A percentile compares a stretch with the other conserved stretches of the same genome.
These are phyloP conservation scores for Spatula versicolor DNA, from an alignment of 2,797 vertebrate genomes.

Conservation along the genomic window DNA sequence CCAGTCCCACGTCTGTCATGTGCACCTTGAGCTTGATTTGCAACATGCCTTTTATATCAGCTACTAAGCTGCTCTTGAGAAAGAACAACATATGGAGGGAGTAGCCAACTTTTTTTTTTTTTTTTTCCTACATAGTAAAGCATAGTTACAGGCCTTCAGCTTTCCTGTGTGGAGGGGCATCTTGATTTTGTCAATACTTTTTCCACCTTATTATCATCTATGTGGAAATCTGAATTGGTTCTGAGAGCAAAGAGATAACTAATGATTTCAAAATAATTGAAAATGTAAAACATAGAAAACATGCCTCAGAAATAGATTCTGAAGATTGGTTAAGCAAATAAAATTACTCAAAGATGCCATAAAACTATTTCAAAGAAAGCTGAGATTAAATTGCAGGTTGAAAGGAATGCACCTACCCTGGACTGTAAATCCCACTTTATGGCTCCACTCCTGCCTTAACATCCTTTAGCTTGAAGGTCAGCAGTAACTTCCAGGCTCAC, in stretches of 20 bases:
- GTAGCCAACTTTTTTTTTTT: neutral
- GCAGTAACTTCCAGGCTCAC: neutral
- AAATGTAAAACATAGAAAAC: neutral
- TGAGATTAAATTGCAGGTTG: neutral
- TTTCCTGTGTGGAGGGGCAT: neutral
- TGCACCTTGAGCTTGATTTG: constrained; percentile 7
- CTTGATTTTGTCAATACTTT: neutral
- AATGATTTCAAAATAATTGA: neutral
- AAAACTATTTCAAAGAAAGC: neutral
- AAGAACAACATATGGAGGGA: neutral
- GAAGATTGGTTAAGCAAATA: neutral
- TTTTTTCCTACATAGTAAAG: neutral
- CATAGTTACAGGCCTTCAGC: neutral
- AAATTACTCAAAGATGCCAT: neutral
- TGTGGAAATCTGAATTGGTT: neutral
- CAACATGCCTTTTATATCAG: constrained; percentile 1
- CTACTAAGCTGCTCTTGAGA: neutral
- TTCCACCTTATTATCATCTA: neutral
- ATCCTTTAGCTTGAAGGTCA: neutral
- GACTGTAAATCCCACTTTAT: neutral
- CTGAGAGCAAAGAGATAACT: neutral
- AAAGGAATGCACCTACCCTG: neutral
- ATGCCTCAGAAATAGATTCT: neutral
- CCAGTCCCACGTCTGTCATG: constrained; percentile 11
- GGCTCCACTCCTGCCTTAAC: neutral